A percentile compares a stretch with the other conserved stretches of the same genome.
phyloP scores from a whole-genome alignment of 2,113 vertebrate species.

The Ammodytes marinus region DNA sequence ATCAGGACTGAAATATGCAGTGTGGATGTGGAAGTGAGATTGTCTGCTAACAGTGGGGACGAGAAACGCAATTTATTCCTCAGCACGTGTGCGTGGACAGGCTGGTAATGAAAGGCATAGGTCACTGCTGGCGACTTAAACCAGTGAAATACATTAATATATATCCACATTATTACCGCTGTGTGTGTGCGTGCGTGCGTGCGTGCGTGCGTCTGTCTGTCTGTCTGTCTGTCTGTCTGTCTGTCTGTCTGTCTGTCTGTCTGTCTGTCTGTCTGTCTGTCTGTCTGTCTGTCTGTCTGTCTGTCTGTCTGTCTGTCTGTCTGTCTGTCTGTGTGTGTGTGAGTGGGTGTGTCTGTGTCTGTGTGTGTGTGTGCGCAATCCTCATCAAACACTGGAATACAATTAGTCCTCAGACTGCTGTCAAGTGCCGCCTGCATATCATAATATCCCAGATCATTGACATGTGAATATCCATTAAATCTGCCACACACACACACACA shows the following conservation, averaged over 20 bases:
- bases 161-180: constrained; percentile 94
- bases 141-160: constrained; percentile 96
- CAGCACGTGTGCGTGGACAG: constrained; percentile 96
- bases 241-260: no score
- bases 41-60: constrained; percentile 81
- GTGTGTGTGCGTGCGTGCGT: no score
- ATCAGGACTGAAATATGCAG: constrained; percentile 73
- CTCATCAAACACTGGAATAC: constrained; percentile 77
- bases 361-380: constrained; percentile 2
- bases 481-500: constrained; percentile 1
- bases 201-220: no score
- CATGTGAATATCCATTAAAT: constrained; percentile 83
- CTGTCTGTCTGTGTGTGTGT: no score
- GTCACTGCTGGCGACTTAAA: constrained; percentile 99
- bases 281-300: no score
- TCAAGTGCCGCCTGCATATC: constrained; percentile 78
- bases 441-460: constrained; percentile 84
- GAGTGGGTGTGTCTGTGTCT: no score
- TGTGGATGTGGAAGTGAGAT: constrained; percentile 75
- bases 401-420: constrained; percentile 78
- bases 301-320: no score
- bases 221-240: no score
- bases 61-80: constrained; percentile 99
- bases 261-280: no score
- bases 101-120: constrained; percentile 99